phyloP scores from a whole-genome alignment of 1,140 invertebrate species.

The Drosophila punjabiensis region DNA sequence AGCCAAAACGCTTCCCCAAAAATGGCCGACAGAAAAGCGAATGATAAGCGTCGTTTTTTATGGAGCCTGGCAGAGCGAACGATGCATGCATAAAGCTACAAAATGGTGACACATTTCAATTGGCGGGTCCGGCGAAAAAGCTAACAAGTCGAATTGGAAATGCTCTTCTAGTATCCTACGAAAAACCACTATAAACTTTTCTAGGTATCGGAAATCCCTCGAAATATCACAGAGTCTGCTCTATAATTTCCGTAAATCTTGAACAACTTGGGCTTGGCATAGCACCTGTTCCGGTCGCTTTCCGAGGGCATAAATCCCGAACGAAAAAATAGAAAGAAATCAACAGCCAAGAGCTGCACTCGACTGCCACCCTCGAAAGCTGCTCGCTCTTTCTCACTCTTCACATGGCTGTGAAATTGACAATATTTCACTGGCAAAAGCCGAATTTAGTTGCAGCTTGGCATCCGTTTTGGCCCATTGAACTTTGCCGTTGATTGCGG shows the following conservation, averaged over 20 bases:
- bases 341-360: constrained; percentile 36
- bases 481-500: constrained; percentile 75
- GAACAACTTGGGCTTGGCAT: not conserved
- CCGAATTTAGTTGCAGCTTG: constrained; percentile 76
- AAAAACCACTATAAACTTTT: not conserved
- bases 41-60: constrained; percentile 45
- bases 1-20: constrained; percentile 60
- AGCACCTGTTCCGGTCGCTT: constrained; percentile 10
- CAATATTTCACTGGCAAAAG: constrained; percentile 76
- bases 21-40: constrained; percentile 48
- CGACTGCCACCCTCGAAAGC: constrained; percentile 18
- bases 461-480: constrained; percentile 72
- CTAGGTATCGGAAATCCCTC: not conserved
- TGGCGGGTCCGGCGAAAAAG: constrained; percentile 18
- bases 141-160: not conserved
- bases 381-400: constrained; percentile 12
- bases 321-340: constrained; percentile 15
- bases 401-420: constrained; percentile 62
- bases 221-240: not conserved
- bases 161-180: not conserved
- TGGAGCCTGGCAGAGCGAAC: constrained; percentile 33
- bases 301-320: constrained; percentile 32
- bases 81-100: constrained; percentile 54
- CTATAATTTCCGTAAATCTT: constrained; percentile 4
- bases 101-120: constrained; percentile 79